Base-by-base conservation (phyloP, 37 sponge, comb jelly and placozoan species). In the Ephydatia muelleri region DNA sequence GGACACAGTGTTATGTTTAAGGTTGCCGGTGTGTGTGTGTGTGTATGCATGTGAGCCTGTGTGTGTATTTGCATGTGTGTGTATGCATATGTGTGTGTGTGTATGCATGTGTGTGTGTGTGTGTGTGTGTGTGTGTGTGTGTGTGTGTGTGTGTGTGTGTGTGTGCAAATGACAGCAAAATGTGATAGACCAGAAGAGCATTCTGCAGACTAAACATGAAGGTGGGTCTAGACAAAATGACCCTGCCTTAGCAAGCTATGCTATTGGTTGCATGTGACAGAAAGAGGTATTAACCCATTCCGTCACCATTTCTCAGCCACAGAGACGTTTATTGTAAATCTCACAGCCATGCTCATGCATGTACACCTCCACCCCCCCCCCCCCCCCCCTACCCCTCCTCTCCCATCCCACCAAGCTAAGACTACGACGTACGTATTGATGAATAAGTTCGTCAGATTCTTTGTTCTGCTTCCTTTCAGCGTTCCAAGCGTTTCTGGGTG, bases 191-290 rank as follows among this genome's bases (percentile, higher is more conserved):
- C 29, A 23, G 70, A 67, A 22, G 84, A 80, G 22, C 3, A 16
- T 28, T 80, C 9, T 69, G 29, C 27, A 29, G 30, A 69, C 30
- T 69, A 3, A 69, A 69, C 29, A 43, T 6, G 6, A 9, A 43
- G 6, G 6, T 43, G 43, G 43, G 43, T 43, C 43, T 43, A 43
- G 43, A 43, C 43, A 43, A 6, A 6, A 43, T 43, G 77, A 80
- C 29, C 66, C 32, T 19, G 82, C 6, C 43, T 43, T 9, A 43
- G 43, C 43, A 43, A 43, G 43, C 43, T 43, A 43, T 3, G 43
- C 43, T 43, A 43, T 81, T 22, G 85, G 90, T 34, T 85, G 79
- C 26, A n/a, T n/a, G n/a, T n/a, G n/a, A n/a, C n/a, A n/a, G n/a
- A n/a, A n/a, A n/a, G n/a, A n/a, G n/a, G n/a, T n/a, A n/a, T n/a